Evolutionary conservation across 1,140 invertebrate species (phyloP), one percentile per base, ranked within the genome.

Genomic region (Doryteuthis pealeii): DNA sequence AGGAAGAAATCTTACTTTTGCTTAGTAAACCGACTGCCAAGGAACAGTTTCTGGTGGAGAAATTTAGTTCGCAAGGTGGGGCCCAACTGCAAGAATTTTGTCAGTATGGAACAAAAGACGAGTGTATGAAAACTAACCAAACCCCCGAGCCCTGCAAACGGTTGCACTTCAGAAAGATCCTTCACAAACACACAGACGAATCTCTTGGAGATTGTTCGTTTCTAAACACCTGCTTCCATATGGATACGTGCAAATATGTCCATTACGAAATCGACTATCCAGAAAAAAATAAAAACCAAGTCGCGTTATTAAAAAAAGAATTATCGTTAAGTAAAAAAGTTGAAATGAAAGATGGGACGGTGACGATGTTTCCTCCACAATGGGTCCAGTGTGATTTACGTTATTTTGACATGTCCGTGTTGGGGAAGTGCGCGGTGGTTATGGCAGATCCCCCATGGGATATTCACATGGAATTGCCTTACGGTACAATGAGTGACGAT

Each of bases 401-500:
- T 74, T 96, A 93, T 86, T 91, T 99, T 45, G 96, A 99, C 84
- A 98, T 99, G 95, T 94, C 94, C 1, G 94, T 97, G 31, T 89
- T 99, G 81, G 96, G 94, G 88, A 89, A 88, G 78, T 89, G 88
- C 84, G 82, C 87, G 26, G 85, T 89, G 4, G 83, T 89, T 28
- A 89, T 89, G 88, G 87, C 87, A 67, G 96, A 98, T 90, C 97
- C 96, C 3, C 96, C 96, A 0, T 98, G 96, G 96, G 96, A 98
- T 86, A 99, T 99, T 78, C 97, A 99, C 85, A 97, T 97, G 95
- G 96, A 99, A 88, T 89, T 99, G 54, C 97, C 97, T 0, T 99
- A 99, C 85, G 97, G 97, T n/a, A 99, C 97, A 1, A 96, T 99
- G 95, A 96, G 95, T 0, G 97, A 99, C 87, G 96, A 98, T 87